Percentiles rank a stretch among this genome's conserved stretches.
These are phyloP conservation scores for Pygmarrhopalites habei DNA, from an alignment of 1,140 invertebrate species.

Conservation along the genomic window DNA sequence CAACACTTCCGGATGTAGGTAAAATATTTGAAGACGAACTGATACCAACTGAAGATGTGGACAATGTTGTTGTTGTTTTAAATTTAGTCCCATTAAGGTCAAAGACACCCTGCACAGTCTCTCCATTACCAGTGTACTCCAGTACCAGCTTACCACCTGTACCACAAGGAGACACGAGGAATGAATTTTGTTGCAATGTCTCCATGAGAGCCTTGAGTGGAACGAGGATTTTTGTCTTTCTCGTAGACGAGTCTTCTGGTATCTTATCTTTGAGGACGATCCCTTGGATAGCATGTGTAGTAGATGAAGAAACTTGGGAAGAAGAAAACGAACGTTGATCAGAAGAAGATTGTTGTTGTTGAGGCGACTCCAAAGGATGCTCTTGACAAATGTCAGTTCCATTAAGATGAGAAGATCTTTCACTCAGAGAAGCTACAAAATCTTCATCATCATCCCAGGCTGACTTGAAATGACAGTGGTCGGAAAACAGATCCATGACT, in stretches of 20 bases:
- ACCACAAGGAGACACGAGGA: constrained; percentile 31
- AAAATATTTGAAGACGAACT: not conserved
- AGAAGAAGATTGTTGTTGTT: not conserved
- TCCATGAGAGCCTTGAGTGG: constrained; percentile 36
- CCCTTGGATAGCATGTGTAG: not conserved
- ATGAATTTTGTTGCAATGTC: constrained; percentile 34
- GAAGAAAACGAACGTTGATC: not conserved
- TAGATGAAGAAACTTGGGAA: not conserved
- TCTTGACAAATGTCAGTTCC: not conserved
- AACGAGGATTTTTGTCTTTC: constrained; percentile 39
- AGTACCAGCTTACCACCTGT: constrained; percentile 37
- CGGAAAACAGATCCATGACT: too few species aligned
- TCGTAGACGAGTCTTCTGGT: constrained; percentile 13
- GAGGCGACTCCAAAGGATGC: not conserved
- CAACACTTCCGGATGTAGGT: not conserved
- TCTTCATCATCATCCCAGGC: not conserved
- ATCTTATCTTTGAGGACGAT: not conserved
- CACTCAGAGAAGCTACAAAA: constrained; percentile 5
- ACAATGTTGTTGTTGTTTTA: not conserved
- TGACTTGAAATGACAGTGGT: not conserved
- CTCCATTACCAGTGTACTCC: constrained; percentile 24
- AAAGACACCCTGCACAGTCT: constrained; percentile 34
- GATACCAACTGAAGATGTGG: not conserved
- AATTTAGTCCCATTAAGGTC: not conserved
- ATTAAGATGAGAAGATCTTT: constrained; percentile 21